Percentiles rank a stretch among this genome's conserved stretches.
phyloP scores from a whole-genome alignment of 2,888 invertebrate species.

The Hylaea fasciaria region DNA sequence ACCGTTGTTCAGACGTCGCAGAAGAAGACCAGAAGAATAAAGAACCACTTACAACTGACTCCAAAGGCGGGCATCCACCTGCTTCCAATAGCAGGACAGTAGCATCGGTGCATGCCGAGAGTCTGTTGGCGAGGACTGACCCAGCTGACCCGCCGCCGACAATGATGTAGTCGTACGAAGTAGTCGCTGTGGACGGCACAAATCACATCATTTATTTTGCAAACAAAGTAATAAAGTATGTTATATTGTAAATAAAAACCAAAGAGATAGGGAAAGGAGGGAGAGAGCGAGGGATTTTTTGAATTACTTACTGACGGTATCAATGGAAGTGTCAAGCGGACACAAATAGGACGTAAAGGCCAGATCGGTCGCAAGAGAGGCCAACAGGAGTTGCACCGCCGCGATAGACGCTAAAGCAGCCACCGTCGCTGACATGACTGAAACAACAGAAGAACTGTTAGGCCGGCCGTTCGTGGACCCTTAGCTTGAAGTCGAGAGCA shows the following conservation, averaged over 20 bases:
- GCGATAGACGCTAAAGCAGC: constrained; percentile 17
- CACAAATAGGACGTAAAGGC: constrained; percentile 19
- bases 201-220: no score
- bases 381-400: constrained; percentile 25
- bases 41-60: constrained; percentile 34
- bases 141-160: constrained; percentile 50
- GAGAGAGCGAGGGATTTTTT: not conserved
- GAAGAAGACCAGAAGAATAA: no score
- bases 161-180: constrained; percentile 44
- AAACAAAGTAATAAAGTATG: no score
- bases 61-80: constrained; percentile 47
- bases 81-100: constrained; percentile 48
- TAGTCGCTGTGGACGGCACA: constrained; percentile 13
- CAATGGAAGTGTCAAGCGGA: constrained; percentile 19
- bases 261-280: no score
- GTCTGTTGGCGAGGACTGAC: constrained; percentile 45
- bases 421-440: constrained; percentile 32
- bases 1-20: no score
- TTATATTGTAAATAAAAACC: no score
- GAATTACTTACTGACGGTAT: constrained; percentile 27
- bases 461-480: no score
- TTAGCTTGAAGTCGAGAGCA: no score
- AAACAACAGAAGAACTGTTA: not conserved
- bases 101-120: constrained; percentile 40
- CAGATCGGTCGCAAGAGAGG: constrained; percentile 14